Conservation (phyloP, 2,113 vertebrate species). For the Lophochroa leadbeateri region DNA sequence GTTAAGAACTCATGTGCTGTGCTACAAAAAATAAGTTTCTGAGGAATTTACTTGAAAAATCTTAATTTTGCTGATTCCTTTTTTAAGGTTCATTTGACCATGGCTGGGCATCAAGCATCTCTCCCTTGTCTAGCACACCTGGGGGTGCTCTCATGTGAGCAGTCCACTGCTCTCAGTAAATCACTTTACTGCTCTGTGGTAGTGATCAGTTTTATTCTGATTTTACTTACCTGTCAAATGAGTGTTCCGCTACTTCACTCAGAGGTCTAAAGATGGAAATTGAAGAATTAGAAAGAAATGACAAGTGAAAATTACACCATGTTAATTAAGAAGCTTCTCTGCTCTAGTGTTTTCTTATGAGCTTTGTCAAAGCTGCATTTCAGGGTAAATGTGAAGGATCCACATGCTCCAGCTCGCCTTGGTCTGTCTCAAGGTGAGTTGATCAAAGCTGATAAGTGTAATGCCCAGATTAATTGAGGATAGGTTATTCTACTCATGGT, state of each 20-base stretch:
- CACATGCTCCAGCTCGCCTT: background rate
- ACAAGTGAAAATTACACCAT: background rate
- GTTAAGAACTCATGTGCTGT: rapidly evolving
- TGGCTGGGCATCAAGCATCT: background rate
- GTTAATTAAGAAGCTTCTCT: background rate
- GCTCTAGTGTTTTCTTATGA: background rate
- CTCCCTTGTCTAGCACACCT: background rate
- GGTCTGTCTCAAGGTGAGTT: background rate
- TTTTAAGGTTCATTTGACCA: background rate
- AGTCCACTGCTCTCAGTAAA: background rate
- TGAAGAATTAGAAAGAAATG: background rate
- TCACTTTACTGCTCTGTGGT: background rate
- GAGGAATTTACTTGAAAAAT: background rate
- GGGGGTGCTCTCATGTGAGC: background rate
- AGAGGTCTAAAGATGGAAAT: background rate
- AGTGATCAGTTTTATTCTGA: background rate
- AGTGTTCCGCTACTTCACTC: background rate
- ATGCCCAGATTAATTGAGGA: background rate
- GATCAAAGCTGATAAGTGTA: background rate
- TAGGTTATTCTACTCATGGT: background rate
- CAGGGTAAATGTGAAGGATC: background rate
- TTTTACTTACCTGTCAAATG: background rate
- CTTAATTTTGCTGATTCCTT: background rate
- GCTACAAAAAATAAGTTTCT: background rate
- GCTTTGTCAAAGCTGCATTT: background rate